phyloP scores from a whole-genome alignment of 1,140 invertebrate species.

The Dreissena polymorpha region DNA sequence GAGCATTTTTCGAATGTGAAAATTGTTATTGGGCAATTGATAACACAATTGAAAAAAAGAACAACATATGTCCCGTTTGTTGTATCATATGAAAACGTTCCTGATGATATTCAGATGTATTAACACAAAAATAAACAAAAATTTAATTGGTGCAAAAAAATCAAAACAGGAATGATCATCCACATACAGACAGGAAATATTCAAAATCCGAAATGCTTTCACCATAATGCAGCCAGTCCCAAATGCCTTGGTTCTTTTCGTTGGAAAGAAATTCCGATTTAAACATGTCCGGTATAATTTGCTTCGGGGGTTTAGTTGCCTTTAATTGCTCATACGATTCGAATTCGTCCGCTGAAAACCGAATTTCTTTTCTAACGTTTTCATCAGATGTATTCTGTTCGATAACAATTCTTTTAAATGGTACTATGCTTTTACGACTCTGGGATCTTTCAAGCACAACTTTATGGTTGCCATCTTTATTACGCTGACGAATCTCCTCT shows the following conservation, averaged over 20 bases:
- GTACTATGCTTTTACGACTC: no score
- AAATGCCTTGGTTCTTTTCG: constrained; percentile 69
- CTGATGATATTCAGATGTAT: no score
- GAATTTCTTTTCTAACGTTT: constrained; percentile 3
- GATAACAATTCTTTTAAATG: no score
- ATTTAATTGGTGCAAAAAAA: no score
- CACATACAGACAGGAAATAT: constrained; percentile 75
- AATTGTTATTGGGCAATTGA: no score
- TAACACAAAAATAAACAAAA: no score
- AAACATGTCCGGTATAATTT: constrained; percentile 62
- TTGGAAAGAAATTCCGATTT: constrained; percentile 62
- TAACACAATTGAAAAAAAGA: no score
- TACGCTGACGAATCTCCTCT: neutral
- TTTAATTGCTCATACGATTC: constrained; percentile 67
- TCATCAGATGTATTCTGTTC: neutral
- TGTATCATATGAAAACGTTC: no score
- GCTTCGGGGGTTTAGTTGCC: constrained; percentile 64
- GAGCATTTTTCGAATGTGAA: no score
- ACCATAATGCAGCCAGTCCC: constrained; percentile 75
- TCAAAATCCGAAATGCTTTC: constrained; percentile 71
- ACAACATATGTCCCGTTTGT: no score
- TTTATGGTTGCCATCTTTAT: neutral
- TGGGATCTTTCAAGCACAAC: no score
- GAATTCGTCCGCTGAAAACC: constrained; percentile 59
- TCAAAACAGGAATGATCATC: constrained; percentile 32